Percentiles rank a stretch among this genome's conserved stretches.
Evolutionary conservation across 2,888 invertebrate genomes (phyloP).

Genomic region (Trachelus troglodyta): DNA sequence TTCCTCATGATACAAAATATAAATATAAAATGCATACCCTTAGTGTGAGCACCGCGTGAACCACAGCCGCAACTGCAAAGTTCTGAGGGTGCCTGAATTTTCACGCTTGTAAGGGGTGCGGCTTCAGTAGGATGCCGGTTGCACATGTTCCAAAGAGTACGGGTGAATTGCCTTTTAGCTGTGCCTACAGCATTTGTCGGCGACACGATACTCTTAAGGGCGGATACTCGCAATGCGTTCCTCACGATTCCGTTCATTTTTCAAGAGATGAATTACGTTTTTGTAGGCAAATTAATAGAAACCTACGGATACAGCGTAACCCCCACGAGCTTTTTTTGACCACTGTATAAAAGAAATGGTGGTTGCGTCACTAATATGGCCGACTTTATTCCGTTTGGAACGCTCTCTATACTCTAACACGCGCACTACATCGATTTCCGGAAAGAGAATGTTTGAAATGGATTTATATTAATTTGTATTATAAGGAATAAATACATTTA

Average conservation of each 20-base stretch:
- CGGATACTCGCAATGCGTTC: slow-evolving; percentile 69
- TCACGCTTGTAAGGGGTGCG: slow-evolving; percentile 40
- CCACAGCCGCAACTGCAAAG: slow-evolving; percentile 79
- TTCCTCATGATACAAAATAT: slow-evolving; percentile 13
- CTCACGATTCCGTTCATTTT: slow-evolving; percentile 80
- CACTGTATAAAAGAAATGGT: neutral
- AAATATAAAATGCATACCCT: slow-evolving; percentile 69
- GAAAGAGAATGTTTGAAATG: neutral
- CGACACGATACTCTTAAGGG: slow-evolving; percentile 60
- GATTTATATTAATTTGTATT: neutral
- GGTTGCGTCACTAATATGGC: neutral
- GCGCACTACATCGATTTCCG: neutral
- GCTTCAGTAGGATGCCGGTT: slow-evolving; percentile 59
- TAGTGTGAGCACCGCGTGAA: slow-evolving; percentile 73
- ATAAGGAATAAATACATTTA: neutral
- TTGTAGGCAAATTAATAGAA: neutral
- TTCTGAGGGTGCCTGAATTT: slow-evolving; percentile 71
- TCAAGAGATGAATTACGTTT: neutral
- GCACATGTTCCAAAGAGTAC: slow-evolving; percentile 81
- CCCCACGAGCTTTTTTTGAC: neutral
- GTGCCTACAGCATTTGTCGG: slow-evolving; percentile 66
- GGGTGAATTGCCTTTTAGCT: slow-evolving; percentile 74
- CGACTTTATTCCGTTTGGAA: neutral
- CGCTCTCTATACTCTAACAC: neutral
- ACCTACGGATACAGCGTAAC: neutral